These are phyloP conservation scores for Ceratoteleas bidentatus DNA, from an alignment of 1,140 invertebrate species.

Conservation along the genomic window DNA sequence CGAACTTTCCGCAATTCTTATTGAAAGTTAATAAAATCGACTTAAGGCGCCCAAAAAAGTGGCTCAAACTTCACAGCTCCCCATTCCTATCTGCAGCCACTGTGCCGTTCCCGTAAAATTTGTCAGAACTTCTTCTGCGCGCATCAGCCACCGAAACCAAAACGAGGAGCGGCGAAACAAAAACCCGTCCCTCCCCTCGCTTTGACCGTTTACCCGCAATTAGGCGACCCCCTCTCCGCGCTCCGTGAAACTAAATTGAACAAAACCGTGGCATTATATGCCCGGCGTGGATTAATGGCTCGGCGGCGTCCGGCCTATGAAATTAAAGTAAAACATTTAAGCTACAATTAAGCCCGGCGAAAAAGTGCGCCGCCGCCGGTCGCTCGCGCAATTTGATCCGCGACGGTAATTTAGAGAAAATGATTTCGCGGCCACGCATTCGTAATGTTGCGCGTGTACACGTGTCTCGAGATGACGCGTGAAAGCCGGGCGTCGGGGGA, in stretches of 20 bases:
- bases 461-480: constrained; percentile 65
- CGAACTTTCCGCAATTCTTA: too few species aligned
- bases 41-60: too few species aligned
- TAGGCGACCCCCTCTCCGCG: too few species aligned
- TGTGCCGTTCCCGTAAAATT: too few species aligned
- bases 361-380: constrained; percentile 21
- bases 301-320: constrained; percentile 16
- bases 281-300: constrained; percentile 3
- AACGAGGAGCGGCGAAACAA: too few species aligned
- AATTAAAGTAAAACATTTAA: constrained; percentile 45
- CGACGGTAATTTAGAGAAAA: constrained; percentile 48
- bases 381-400: constrained; percentile 31
- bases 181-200: too few species aligned
- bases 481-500: constrained; percentile 58
- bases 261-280: constrained; percentile 3
- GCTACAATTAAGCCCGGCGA: constrained; percentile 26
- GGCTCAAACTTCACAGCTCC: too few species aligned
- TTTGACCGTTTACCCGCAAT: too few species aligned
- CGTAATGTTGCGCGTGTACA: constrained; percentile 46
- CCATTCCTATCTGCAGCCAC: too few species aligned
- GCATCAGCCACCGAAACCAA: too few species aligned
- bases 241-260: not conserved
- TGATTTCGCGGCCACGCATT: constrained; percentile 49
- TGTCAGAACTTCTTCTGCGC: too few species aligned
- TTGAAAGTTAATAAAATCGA: too few species aligned